Evolutionary conservation across 2,888 invertebrate species (phyloP).

Genomic region (Phytoseiulus persimilis): DNA sequence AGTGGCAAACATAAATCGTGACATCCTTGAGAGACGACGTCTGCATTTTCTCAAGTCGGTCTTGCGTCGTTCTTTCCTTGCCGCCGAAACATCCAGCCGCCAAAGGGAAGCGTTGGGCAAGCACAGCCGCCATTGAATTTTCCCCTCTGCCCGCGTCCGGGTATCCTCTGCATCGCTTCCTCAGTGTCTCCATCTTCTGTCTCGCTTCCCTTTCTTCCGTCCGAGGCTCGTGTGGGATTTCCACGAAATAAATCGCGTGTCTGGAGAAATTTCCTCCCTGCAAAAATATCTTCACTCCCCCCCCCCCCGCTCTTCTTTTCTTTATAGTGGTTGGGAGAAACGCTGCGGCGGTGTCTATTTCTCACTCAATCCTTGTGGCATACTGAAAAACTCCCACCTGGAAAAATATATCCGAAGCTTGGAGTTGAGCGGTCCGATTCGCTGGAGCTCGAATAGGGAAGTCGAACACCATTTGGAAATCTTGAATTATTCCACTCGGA

Average conservation of each 20-base stretch:
- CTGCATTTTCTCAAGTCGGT: neutral
- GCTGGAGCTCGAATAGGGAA: neutral
- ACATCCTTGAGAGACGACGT: neutral
- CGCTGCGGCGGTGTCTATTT: neutral
- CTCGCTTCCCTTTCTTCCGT: neutral
- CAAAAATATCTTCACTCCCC: neutral
- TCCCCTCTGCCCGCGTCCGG: neutral
- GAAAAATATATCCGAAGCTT: neutral
- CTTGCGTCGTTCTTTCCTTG: neutral
- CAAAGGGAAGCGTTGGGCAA: neutral
- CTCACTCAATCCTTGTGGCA: neutral
- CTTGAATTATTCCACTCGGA: too few species aligned
- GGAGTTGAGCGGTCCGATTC: neutral
- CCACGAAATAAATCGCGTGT: slow-evolving; percentile 5
- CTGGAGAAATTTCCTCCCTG: neutral
- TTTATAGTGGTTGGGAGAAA: neutral
- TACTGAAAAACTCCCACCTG: neutral
- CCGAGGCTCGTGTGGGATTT: neutral
- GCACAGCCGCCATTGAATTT: neutral
- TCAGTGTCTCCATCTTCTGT: neutral
- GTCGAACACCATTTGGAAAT: too few species aligned
- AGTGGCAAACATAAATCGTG: neutral
- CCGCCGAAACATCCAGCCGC: neutral
- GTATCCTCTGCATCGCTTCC: neutral
- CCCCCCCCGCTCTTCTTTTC: neutral